Evolutionary conservation across 2,113 vertebrate species (phyloP), one percentile per base, ranked within the genome.

Genomic region (Taxidea taxus): DNA sequence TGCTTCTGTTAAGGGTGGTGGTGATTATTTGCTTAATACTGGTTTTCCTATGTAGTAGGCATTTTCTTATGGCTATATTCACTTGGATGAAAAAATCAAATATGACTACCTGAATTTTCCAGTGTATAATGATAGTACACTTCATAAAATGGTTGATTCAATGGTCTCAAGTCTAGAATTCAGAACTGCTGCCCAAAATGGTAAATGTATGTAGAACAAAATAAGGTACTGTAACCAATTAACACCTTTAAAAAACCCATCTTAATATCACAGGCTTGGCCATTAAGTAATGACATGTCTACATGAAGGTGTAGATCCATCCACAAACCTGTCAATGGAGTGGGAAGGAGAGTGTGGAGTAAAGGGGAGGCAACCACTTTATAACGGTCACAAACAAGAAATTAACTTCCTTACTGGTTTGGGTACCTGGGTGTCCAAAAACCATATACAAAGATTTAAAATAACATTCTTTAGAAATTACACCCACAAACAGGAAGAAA

Each of bases 201-300:
- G 58, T 92, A 97, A 97, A 97, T 98, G 97, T 98, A 98, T 97
- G 98, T 96, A 97, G 97, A 96, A 98, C 62, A 97, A 97, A 97
- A 88, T 91, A 96, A 98, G 92, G 92, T 96, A 96, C 75, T 51
- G 27, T 94, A 98, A 98, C 58, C 92, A 97, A 97, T 98, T 97
- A 98, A 90, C 23, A 96, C 54, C 58, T 90, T 88, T 66, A 83
- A 81, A 37, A 93, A 98, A 98, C 96, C 86, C 84, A 68, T 84
- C 97, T 98, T 95, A 64, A 42, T 23, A 96, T 95, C 85, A 90
- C 44, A 94, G 96, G 91, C 37, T 92, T 92, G 95, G 95, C 83
- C 66, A 88, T 90, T 96, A 97, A 97, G 96, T 72, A 85, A 94
- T 66, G 87, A 70, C 94, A 97, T 81, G 78, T 92, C 77, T 78